phyloP scores from a whole-genome alignment of 2,113 vertebrate species.

The Elgaria multicarinata region DNA sequence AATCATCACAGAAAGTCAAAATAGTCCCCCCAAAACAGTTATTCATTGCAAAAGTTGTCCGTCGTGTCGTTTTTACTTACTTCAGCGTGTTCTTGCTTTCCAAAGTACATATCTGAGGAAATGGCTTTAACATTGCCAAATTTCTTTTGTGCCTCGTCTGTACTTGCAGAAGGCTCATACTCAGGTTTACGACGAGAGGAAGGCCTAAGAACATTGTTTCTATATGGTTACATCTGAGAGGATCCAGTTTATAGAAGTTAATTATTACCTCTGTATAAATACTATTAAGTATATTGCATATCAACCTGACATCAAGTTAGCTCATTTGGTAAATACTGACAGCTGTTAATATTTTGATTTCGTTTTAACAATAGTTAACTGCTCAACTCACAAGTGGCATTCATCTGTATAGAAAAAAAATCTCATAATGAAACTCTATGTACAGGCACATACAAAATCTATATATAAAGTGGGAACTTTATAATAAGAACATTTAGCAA shows the following conservation, averaged over 20 bases:
- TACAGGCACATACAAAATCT: background rate
- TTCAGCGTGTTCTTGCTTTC: conserved; percentile 88
- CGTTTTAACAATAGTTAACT: background rate
- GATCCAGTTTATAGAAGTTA: background rate
- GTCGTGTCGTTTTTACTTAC: conserved; percentile 70
- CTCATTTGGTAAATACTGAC: background rate
- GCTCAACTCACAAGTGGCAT: background rate
- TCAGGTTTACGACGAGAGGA: conserved; percentile 86
- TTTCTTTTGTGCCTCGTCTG: conserved; percentile 90
- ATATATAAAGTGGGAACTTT: background rate
- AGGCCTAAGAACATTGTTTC: conserved; percentile 70
- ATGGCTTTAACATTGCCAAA: conserved; percentile 93
- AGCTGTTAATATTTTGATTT: background rate
- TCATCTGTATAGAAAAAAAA: background rate
- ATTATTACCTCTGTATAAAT: background rate
- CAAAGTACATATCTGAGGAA: conserved; percentile 98
- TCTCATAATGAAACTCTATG: background rate
- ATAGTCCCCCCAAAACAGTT: background rate
- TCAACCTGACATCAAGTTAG: background rate
- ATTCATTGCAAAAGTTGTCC: background rate
- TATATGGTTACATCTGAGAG: background rate
- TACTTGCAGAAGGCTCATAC: conserved; percentile 45
- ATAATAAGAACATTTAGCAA: no score
- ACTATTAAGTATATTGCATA: background rate
- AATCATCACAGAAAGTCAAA: background rate